Percentiles rank a stretch among this genome's conserved stretches.
Evolutionary conservation across 2,113 vertebrate species (phyloP).

Genomic region (Tonatia bakeri): DNA sequence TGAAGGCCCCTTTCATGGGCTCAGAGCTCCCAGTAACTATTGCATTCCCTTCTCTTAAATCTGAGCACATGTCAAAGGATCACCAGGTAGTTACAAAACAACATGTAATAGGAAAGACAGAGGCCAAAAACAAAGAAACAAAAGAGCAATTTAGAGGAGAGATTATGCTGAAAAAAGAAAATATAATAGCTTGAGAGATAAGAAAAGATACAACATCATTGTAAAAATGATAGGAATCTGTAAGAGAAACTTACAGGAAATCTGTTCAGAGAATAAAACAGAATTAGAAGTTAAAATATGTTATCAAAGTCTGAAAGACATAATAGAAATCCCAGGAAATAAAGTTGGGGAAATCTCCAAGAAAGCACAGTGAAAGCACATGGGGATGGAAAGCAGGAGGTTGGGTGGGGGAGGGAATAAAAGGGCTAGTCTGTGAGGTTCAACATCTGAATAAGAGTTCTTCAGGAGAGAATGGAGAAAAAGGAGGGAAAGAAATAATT

Average conservation of each 20-base stretch:
- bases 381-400: not conserved
- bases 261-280: not conserved
- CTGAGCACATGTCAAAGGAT: not conserved
- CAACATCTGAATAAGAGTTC: not conserved
- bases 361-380: not conserved
- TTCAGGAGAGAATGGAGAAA: not conserved
- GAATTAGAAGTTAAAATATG: not conserved
- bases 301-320: not conserved
- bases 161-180: not conserved
- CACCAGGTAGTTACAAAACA: not conserved
- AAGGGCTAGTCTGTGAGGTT: not conserved
- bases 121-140: not conserved
- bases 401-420: not conserved
- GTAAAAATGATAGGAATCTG: not conserved
- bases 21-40: not conserved
- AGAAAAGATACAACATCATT: not conserved
- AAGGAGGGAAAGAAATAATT: not conserved
- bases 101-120: not conserved
- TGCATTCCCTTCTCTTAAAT: not conserved
- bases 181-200: not conserved
- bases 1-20: not conserved
- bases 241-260: not conserved
- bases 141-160: not conserved
- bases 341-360: not conserved
- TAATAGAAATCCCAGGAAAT: constrained; percentile 5